These are phyloP conservation scores for Uria lomvia DNA, from an alignment of 2,113 vertebrate genomes.

Conservation along the genomic window DNA sequence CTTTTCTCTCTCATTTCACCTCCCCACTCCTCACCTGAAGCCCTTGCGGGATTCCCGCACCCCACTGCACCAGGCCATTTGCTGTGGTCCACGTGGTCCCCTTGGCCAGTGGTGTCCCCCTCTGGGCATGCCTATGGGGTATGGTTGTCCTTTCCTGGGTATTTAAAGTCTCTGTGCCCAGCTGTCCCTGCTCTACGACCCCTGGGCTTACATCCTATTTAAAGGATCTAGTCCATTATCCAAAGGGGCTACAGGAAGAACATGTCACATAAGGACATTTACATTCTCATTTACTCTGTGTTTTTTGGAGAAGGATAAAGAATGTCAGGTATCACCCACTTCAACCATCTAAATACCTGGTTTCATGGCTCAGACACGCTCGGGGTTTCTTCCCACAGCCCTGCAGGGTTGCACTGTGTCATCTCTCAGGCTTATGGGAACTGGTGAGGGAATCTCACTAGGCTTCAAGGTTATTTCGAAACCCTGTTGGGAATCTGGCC, in stretches of 20 bases:
- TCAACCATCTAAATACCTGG: background rate
- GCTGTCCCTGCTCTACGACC: background rate
- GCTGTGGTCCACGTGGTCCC: background rate
- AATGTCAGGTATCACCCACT: background rate
- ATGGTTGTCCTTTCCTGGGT: background rate
- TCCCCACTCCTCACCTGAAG: background rate
- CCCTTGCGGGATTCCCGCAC: accelerated
- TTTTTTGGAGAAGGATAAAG: background rate
- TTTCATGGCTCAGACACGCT: background rate
- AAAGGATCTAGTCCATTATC: background rate
- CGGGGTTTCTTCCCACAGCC: background rate
- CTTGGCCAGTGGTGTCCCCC: background rate
- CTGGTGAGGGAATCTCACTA: background rate
- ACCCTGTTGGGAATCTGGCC: background rate
- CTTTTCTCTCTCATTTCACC: background rate
- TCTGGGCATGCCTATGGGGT: background rate
- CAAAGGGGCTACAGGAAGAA: background rate
- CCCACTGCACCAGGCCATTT: background rate
- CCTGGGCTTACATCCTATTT: background rate
- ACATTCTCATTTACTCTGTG: background rate
- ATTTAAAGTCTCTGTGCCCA: background rate
- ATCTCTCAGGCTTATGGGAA: background rate
- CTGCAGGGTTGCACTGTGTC: background rate
- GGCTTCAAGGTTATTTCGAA: background rate
- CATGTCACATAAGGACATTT: background rate